phyloP scores from a whole-genome alignment of 2,797 vertebrate genomes.

The Acipenser transmontanus region DNA sequence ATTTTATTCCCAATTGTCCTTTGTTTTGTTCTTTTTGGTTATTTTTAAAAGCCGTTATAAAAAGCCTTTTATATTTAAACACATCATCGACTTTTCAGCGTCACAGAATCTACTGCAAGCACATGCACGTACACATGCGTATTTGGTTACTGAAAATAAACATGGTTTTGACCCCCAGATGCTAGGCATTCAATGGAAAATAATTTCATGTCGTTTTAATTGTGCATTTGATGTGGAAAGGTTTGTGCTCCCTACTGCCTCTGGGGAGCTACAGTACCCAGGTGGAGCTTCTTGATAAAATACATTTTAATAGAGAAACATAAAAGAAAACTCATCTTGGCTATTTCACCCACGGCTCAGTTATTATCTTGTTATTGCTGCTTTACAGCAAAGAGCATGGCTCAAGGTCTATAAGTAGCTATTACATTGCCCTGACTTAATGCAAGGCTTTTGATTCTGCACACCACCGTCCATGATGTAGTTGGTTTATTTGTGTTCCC shows the following conservation, averaged over 20 bases:
- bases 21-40: too few species aligned
- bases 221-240: background rate
- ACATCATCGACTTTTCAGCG: too few species aligned
- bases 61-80: too few species aligned
- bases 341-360: background rate
- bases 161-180: constrained; percentile 9
- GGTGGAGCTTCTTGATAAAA: constrained; percentile 13
- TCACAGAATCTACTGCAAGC: too few species aligned
- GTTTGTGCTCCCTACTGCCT: background rate
- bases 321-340: constrained; percentile 12
- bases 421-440: background rate
- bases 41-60: too few species aligned
- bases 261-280: constrained; percentile 2
- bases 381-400: too few species aligned
- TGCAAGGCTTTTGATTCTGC: background rate
- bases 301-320: constrained; percentile 14
- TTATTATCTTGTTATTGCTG: constrained; percentile 2
- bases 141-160: too few species aligned
- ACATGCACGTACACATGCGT: too few species aligned
- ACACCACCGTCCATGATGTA: too few species aligned
- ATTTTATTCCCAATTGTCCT: too few species aligned
- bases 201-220: constrained; percentile 5
- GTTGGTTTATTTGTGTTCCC: too few species aligned
- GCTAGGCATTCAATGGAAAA: background rate
- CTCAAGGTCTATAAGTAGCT: background rate